Conservation (phyloP, 2,888 invertebrate genomes). For the Lissocephala sabroskyi region DNA sequence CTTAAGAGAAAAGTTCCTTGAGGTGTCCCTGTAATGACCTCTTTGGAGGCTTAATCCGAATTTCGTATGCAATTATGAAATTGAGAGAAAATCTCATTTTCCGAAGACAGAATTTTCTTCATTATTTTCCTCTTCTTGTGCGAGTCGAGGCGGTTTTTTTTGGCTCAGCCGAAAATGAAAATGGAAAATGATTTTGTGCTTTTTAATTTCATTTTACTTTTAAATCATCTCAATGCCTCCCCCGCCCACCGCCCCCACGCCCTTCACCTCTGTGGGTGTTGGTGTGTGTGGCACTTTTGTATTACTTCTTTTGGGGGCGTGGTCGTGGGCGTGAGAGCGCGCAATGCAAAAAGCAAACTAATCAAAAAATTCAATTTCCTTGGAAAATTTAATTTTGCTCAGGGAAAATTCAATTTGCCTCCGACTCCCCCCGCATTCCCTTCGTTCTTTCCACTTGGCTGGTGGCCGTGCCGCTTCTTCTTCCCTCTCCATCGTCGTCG, state of each 20-base stretch:
- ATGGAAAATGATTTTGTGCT: slow-evolving; percentile 1
- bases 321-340: no score
- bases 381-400: slow-evolving; percentile 65
- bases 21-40: no score
- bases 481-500: neutral
- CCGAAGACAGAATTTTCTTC: neutral
- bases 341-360: slow-evolving; percentile 69
- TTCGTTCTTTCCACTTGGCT: no score
- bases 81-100: neutral
- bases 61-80: neutral
- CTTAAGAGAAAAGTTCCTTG: no score
- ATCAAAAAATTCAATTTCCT: slow-evolving; percentile 69
- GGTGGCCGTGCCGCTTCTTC: no score
- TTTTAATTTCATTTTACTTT: slow-evolving; percentile 64
- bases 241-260: neutral
- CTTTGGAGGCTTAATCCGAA: neutral
- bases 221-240: slow-evolving; percentile 36
- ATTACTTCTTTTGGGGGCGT: slow-evolving; percentile 25
- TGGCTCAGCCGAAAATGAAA: slow-evolving; percentile 4
- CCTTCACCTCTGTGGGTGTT: slow-evolving; percentile 13
- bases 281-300: neutral
- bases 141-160: neutral
- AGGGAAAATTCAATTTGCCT: slow-evolving; percentile 60
- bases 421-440: no score
- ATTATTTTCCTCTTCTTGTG: neutral